phyloP scores from a whole-genome alignment of 2,113 vertebrate genomes.

The Helogale parvula region DNA sequence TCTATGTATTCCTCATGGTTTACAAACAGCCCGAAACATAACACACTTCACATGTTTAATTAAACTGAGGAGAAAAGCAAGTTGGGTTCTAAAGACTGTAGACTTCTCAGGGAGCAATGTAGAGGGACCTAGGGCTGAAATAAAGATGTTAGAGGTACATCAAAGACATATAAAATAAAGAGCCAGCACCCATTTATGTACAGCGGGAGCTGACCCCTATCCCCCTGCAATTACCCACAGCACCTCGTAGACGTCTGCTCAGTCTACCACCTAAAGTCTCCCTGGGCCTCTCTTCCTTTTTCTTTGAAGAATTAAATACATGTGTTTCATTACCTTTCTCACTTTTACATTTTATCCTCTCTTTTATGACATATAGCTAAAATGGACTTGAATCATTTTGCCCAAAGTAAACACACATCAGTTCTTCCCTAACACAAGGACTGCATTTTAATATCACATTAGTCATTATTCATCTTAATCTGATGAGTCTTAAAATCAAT shows the following conservation, averaged over 20 bases:
- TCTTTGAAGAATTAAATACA: neutral
- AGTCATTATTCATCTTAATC: constrained; percentile 12
- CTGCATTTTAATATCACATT: neutral
- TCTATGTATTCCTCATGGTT: neutral
- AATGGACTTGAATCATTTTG: neutral
- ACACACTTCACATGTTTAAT: neutral
- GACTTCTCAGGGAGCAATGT: neutral
- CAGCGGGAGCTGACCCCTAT: neutral
- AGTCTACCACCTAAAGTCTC: neutral
- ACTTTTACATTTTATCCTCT: neutral
- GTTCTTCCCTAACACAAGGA: neutral
- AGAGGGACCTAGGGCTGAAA: neutral
- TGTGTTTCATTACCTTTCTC: neutral
- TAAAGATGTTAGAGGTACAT: neutral
- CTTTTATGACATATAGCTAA: neutral
- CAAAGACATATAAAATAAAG: neutral
- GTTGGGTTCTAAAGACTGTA: neutral
- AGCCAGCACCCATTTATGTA: neutral
- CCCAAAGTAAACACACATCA: neutral
- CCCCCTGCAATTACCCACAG: neutral
- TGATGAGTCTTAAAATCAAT: neutral
- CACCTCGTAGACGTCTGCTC: neutral
- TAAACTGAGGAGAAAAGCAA: neutral
- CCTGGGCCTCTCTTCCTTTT: neutral
- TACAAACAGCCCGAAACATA: neutral